Evolutionary conservation across 2,797 vertebrate genomes (phyloP), one percentile per base, ranked within the genome.

Genomic region (Alfaro cultratus): DNA sequence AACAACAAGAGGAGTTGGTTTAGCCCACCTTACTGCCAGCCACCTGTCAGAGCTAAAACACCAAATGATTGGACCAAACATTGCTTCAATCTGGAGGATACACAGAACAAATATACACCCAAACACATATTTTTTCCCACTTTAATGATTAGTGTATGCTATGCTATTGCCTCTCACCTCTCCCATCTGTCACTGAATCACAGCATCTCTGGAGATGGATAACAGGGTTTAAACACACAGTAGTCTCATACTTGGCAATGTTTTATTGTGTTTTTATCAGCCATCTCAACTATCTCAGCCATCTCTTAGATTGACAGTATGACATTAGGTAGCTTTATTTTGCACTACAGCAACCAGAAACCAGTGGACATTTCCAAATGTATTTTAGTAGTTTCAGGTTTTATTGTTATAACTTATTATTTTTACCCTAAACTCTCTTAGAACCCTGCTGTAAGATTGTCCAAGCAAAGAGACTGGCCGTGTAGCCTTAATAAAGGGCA

Each of bases 131-230:
- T 86, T 87, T 88, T 89, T 79, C 73, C 47, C 84, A 81, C 47
- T 81, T 87, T 85, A 90, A 93, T 91, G 88, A 87, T 85, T 84
- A 83, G 76, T 78, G 78, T 79, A 85, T 77, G 82, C 80, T 83
- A 23, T 73, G 62, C 72, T 83, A 85, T 79, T 89, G 80, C 86
- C 77, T 88, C 83, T 91, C 88, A 83, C 88, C 87, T 89, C 81
- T 87, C 53, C 90, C 90, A 91, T 92, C 93, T 93, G 93, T 88
- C 76, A 75, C 67, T 51, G 47, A 90, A 89, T 87, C 87, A 81
- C 78, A 87, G 80, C 78, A 71, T 88, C 91, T 91, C 89, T 75
- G 73, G 86, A 87, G 83, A 88, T 34, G n/a, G 84, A 85, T 93
- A 93, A 93, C 85, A 84, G 51, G 74, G 75, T 92, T 92, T 89